phyloP scores from a whole-genome alignment of 2,797 vertebrate species.

The Kryptolebias ocellatus region DNA sequence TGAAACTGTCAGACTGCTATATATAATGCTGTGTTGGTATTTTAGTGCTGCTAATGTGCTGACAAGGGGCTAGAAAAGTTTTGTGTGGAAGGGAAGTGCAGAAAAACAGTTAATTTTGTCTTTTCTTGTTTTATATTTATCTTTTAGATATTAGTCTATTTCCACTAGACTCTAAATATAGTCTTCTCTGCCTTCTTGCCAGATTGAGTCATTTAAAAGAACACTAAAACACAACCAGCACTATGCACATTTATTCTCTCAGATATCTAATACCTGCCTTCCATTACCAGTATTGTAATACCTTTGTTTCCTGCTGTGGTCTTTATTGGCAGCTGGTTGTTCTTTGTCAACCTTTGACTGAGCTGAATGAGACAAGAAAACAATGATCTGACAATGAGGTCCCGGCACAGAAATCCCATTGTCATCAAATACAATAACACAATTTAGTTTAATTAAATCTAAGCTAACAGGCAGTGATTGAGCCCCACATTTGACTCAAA shows the following conservation, averaged over 20 bases:
- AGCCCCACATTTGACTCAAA: conserved; percentile 77
- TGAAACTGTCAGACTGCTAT: conserved; percentile 21
- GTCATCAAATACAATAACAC: conserved; percentile 83
- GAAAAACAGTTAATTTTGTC: neutral
- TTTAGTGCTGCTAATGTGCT: neutral
- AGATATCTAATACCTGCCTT: conserved; percentile 45
- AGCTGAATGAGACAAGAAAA: conserved; percentile 75
- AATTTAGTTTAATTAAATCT: conserved; percentile 84
- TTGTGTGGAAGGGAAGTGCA: neutral
- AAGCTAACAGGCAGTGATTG: conserved; percentile 79
- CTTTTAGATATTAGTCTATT: neutral
- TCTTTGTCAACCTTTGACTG: conserved; percentile 72
- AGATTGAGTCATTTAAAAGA: neutral
- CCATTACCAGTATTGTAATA: conserved; percentile 53
- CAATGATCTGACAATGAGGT: conserved; percentile 82
- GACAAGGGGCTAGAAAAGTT: neutral
- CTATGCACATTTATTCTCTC: conserved; percentile 8
- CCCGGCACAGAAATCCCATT: conserved; percentile 75
- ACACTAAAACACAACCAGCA: conserved; percentile 3
- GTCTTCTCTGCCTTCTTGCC: neutral
- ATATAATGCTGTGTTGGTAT: neutral
- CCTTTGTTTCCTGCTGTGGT: conserved; percentile 46
- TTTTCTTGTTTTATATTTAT: neutral
- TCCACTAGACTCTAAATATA: neutral
- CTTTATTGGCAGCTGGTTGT: conserved; percentile 63